Evolutionary conservation across 2,888 invertebrate genomes (phyloP).

Genomic region (Pheosia tremula): DNA sequence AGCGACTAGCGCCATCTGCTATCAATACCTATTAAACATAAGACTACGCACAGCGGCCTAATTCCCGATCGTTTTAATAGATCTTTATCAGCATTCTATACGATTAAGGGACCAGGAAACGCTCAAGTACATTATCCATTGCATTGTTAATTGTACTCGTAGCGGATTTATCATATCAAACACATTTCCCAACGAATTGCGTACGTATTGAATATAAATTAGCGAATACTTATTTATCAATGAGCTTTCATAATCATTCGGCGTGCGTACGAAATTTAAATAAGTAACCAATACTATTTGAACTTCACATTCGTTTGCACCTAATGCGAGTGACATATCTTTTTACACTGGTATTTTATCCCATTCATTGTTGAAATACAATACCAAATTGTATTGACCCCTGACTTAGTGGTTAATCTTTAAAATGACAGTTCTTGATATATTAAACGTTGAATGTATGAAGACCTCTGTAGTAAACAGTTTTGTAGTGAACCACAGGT

Average conservation of each 20-base stretch:
- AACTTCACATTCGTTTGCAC: slow-evolving; percentile 5
- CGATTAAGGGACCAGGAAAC: slow-evolving; percentile 27
- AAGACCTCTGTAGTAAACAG: slow-evolving; percentile 7
- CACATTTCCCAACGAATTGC: slow-evolving; percentile 50
- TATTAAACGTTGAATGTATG: slow-evolving; percentile 7
- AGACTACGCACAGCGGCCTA: too few relatives aligned
- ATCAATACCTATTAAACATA: too few relatives aligned
- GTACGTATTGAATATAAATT: slow-evolving; percentile 47
- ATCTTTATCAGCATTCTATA: slow-evolving; percentile 19
- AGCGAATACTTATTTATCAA: slow-evolving; percentile 31
- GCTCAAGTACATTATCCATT: slow-evolving; percentile 12
- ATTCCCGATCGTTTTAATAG: slow-evolving; percentile 1
- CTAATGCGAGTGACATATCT: slow-evolving; percentile 12
- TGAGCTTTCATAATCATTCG: slow-evolving; percentile 35
- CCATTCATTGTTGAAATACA: neutral
- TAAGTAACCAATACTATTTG: slow-evolving; percentile 28
- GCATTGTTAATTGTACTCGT: slow-evolving; percentile 40
- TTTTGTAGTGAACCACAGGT: neutral
- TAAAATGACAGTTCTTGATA: neutral
- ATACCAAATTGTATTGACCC: slow-evolving; percentile 16
- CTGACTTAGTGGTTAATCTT: slow-evolving; percentile 6
- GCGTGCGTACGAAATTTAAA: slow-evolving; percentile 33
- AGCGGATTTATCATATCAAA: slow-evolving; percentile 20
- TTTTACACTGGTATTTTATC: slow-evolving; percentile 9
- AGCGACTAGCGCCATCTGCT: too few relatives aligned